A percentile compares a stretch with the other conserved stretches of the same genome.
Conservation (phyloP, 2,888 invertebrate species). For the Polydrusus pterygomalis region DNA sequence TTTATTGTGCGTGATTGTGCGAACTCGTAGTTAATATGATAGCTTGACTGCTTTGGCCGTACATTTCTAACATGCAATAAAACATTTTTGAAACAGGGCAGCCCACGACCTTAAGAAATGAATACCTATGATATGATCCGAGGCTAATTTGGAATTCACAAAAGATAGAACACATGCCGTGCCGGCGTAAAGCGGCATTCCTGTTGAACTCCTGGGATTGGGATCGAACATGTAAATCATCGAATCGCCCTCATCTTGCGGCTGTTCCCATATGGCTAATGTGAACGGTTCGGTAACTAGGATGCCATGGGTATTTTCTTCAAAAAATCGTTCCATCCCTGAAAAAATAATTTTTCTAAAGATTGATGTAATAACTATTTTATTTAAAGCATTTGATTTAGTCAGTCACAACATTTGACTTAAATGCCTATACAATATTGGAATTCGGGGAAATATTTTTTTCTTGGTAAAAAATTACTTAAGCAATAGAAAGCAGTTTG, state of each 20-base stretch:
- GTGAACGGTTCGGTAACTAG: constrained; percentile 71
- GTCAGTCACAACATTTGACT: too few relatives aligned
- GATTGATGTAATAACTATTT: too few relatives aligned
- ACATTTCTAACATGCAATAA: too few relatives aligned
- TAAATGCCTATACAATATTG: too few relatives aligned
- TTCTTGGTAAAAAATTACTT: too few relatives aligned
- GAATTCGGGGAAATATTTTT: too few relatives aligned
- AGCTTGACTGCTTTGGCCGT: too few relatives aligned
- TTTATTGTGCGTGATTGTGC: too few relatives aligned
- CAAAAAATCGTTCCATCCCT: constrained; percentile 76
- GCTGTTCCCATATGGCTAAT: constrained; percentile 75
- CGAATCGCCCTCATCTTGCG: constrained; percentile 64
- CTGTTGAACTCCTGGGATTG: constrained; percentile 70
- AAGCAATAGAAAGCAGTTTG: too few relatives aligned
- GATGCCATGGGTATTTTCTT: constrained; percentile 74
- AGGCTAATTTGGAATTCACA: constrained; percentile 73
- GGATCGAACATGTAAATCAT: constrained; percentile 79
- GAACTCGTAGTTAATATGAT: too few relatives aligned
- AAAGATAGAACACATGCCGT: constrained; percentile 75
- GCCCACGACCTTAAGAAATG: not conserved
- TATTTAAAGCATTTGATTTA: too few relatives aligned
- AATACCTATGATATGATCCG: constrained; percentile 72
- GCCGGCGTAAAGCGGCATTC: constrained; percentile 71
- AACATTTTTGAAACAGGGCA: too few relatives aligned
- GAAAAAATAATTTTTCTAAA: constrained; percentile 56